A percentile compares a stretch with the other conserved stretches of the same genome.
Conservation (phyloP, 2,888 invertebrate species). For the Ceramica pisi region DNA sequence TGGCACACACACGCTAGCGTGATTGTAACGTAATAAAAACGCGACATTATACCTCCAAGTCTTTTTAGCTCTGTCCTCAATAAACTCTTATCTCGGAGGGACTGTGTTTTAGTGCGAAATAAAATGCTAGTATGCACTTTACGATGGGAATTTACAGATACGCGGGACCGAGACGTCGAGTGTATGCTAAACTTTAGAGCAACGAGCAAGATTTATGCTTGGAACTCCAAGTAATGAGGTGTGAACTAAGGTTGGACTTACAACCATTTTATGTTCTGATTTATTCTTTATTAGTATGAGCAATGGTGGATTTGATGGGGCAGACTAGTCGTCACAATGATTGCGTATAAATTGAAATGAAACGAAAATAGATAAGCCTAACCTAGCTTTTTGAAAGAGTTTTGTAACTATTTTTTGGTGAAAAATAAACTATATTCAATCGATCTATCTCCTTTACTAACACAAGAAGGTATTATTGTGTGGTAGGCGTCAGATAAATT, state of each 20-base stretch:
- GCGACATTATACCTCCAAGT: conserved; percentile 44
- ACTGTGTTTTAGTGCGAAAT: conserved; percentile 67
- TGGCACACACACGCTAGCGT: conserved; percentile 13
- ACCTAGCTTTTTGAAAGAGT: too few relatives aligned
- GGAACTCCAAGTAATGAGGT: conserved; percentile 51
- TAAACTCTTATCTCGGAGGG: conserved; percentile 62
- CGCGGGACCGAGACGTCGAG: conserved; percentile 34
- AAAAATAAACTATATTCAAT: too few relatives aligned
- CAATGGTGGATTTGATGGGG: not conserved
- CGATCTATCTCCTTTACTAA: too few relatives aligned
- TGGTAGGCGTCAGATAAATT: too few relatives aligned
- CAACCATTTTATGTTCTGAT: conserved; percentile 31
- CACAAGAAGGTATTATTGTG: too few relatives aligned
- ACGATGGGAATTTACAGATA: conserved; percentile 64
- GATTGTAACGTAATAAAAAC: conserved; percentile 56
- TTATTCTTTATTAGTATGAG: conserved; percentile 17
- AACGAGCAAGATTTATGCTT: conserved; percentile 44
- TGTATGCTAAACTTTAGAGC: conserved; percentile 59
- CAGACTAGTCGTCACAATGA: not conserved
- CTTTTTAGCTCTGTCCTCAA: conserved; percentile 60
- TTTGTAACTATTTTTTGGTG: too few relatives aligned
- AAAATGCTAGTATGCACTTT: conserved; percentile 68
- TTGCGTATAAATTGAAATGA: not conserved
- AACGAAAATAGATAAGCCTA: not conserved
- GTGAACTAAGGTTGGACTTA: conserved; percentile 37